phyloP scores from a whole-genome alignment of 2,888 invertebrate genomes.

The Standfussiana lucernea region DNA sequence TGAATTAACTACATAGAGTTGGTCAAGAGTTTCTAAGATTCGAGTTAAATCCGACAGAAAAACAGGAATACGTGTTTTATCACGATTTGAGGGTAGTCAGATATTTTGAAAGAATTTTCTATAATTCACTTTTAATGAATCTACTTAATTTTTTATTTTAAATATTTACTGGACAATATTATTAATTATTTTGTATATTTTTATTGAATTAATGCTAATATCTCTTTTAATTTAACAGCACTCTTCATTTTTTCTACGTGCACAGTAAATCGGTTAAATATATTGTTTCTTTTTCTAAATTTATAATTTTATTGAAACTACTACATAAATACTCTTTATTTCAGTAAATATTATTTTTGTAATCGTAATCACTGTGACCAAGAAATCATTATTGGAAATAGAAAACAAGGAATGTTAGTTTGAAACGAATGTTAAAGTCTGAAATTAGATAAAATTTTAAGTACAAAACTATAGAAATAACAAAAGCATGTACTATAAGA shows the following conservation, averaged over 20 bases:
- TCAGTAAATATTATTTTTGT: background rate
- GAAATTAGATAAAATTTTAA: constrained; percentile 49
- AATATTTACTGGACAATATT: constrained; percentile 50
- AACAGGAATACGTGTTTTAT: constrained; percentile 25
- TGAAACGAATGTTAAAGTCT: constrained; percentile 36
- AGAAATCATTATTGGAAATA: background rate
- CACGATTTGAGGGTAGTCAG: constrained; percentile 21
- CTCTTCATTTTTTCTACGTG: constrained; percentile 12
- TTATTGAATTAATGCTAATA: constrained; percentile 27
- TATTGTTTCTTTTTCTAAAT: background rate
- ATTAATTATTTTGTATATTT: constrained; percentile 10
- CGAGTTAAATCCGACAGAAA: constrained; percentile 32
- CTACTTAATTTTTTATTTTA: constrained; percentile 41
- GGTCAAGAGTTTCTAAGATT: constrained; percentile 51
- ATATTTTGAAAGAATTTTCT: constrained; percentile 35
- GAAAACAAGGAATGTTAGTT: constrained; percentile 66
- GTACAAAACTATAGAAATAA: constrained; percentile 52
- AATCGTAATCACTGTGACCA: constrained; percentile 26
- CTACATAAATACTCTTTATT: background rate
- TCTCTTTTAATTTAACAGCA: constrained; percentile 14
- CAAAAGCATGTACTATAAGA: constrained; percentile 22
- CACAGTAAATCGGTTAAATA: background rate
- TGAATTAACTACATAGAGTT: constrained; percentile 52
- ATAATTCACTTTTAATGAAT: constrained; percentile 40
- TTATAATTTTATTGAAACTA: background rate